Evolutionary conservation across 2,797 vertebrate species (phyloP).

Genomic region (Crax fasciolata): DNA sequence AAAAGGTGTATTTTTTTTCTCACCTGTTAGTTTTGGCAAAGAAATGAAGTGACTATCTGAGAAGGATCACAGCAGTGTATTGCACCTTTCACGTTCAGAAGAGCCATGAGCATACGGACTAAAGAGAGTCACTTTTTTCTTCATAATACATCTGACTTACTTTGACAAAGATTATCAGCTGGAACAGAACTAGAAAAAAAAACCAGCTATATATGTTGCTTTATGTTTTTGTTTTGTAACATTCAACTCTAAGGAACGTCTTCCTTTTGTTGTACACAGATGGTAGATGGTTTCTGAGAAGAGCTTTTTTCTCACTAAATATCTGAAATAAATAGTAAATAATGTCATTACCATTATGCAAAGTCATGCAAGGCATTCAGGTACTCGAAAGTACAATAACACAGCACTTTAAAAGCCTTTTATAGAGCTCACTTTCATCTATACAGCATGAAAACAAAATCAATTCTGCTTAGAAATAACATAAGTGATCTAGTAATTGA

Average conservation of each 20-base stretch:
- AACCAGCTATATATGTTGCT: background rate
- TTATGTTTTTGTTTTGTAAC: slow-evolving; percentile 2
- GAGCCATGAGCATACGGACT: background rate
- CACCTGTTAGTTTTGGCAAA: background rate
- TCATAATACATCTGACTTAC: background rate
- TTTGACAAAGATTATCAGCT: background rate
- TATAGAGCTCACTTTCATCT: slow-evolving; percentile 49
- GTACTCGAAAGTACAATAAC: slow-evolving; percentile 9
- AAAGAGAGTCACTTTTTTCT: background rate
- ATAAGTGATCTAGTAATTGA: slow-evolving; percentile 70
- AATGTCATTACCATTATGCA: slow-evolving; percentile 57
- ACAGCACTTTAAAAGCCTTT: slow-evolving; percentile 43
- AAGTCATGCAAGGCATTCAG: slow-evolving; percentile 36
- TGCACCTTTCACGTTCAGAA: background rate
- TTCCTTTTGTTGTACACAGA: slow-evolving; percentile 10
- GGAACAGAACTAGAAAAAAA: background rate
- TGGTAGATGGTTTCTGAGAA: slow-evolving; percentile 38
- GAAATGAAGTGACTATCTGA: slow-evolving; percentile 17
- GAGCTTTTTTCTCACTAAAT: slow-evolving; percentile 23
- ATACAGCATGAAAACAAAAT: slow-evolving; percentile 70
- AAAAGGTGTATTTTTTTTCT: background rate
- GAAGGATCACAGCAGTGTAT: background rate
- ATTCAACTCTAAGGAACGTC: slow-evolving; percentile 27
- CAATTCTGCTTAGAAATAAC: slow-evolving; percentile 73
- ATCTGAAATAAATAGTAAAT: slow-evolving; percentile 72